phyloP scores from a whole-genome alignment of 2,113 vertebrate species.

The Sander vitreus region DNA sequence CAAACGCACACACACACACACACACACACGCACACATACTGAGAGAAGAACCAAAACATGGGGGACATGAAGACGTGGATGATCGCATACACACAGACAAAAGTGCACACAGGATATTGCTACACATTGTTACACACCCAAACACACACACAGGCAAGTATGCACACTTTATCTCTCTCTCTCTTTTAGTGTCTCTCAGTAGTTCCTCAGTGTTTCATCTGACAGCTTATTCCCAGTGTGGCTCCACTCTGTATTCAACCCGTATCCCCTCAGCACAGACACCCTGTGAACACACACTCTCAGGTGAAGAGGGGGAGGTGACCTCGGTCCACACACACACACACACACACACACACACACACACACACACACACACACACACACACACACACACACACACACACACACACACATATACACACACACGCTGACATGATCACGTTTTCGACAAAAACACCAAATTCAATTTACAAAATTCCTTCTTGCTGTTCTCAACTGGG shows the following conservation, averaged over 20 bases:
- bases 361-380: slow-evolving; percentile 51
- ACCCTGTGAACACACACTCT: slow-evolving; percentile 83
- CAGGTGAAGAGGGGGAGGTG: slow-evolving; percentile 78
- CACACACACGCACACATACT: slow-evolving; percentile 11
- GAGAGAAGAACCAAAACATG: slow-evolving; percentile 20
- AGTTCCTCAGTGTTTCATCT: slow-evolving; percentile 83
- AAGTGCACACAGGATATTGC: slow-evolving; percentile 39
- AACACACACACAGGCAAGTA: slow-evolving; percentile 6
- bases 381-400: slow-evolving; percentile 44
- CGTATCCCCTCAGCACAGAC: slow-evolving; percentile 81
- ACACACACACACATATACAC: slow-evolving; percentile 46
- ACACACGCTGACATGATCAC: slow-evolving; percentile 31
- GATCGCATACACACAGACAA: slow-evolving; percentile 17
- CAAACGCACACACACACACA: slow-evolving; percentile 14
- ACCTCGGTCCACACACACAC: slow-evolving; percentile 74
- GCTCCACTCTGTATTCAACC: slow-evolving; percentile 84
- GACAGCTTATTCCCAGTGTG: slow-evolving; percentile 85
- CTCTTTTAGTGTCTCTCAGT: slow-evolving; percentile 76
- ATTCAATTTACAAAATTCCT: slow-evolving; percentile 20
- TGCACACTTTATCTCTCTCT: not conserved
- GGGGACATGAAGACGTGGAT: slow-evolving; percentile 42
- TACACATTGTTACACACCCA: slow-evolving; percentile 35
- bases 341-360: slow-evolving; percentile 47
- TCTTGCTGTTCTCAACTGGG: slow-evolving; percentile 3
- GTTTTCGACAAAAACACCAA: slow-evolving; percentile 26